Evolutionary conservation across 2,888 invertebrate species (phyloP).

Genomic region (Philonicus albiceps): DNA sequence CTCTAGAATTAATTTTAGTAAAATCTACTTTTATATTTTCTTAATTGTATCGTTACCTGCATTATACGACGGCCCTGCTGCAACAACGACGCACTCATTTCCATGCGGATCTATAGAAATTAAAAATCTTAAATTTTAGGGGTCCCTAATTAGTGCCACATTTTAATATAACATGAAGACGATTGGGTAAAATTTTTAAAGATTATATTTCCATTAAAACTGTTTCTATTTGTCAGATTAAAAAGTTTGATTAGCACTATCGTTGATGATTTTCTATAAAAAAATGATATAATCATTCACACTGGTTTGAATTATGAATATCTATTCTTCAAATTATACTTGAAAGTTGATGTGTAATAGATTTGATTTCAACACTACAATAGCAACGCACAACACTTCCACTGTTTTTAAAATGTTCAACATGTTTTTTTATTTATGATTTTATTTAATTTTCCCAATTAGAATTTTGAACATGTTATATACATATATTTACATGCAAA

Average conservation of each 20-base stretch:
- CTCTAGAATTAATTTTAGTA: background rate
- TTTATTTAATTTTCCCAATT: no score
- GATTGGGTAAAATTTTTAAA: background rate
- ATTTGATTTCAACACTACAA: no score
- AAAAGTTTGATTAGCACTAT: background rate
- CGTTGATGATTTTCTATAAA: no score
- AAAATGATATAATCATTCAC: background rate
- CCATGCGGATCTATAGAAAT: background rate
- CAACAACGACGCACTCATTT: background rate
- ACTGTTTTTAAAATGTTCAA: no score
- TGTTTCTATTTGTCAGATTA: background rate
- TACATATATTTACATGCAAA: no score
- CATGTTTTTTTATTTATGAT: no score
- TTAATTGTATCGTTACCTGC: background rate
- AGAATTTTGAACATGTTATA: no score
- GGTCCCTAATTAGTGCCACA: background rate
- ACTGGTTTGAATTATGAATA: background rate
- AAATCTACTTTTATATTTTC: background rate
- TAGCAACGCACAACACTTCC: no score
- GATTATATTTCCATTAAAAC: background rate
- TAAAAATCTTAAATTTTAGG: background rate
- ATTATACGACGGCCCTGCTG: background rate
- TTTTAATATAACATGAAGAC: background rate
- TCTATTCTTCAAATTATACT: background rate
- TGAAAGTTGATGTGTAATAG: background rate